Base-by-base conservation (phyloP, 1,140 invertebrate genomes). In the Holcopasites calliopsidis region DNA sequence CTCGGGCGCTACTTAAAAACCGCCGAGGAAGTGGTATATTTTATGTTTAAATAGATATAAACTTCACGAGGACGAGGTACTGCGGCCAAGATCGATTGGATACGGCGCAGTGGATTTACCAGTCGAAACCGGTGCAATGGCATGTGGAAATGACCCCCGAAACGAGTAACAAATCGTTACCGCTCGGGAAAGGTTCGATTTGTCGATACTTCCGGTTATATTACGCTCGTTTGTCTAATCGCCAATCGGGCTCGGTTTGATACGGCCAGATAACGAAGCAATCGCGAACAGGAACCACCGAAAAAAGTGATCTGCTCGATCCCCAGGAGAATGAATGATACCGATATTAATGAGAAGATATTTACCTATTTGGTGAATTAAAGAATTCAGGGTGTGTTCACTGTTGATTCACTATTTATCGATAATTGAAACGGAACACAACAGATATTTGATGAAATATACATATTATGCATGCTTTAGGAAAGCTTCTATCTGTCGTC, bases 141-240 rank as follows among this genome's bases (percentile, higher is more conserved):
- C 35, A 8, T 8, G 21, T 21, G 18, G 33, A 62, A 71, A 62
- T 38, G 33, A 13, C 23, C 13, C 40, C 0, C 16, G 16, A 6
- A 49, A 49, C 40, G 16, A 13, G 40, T 26, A 35, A 33, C 55
- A 18, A 49, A 60, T 70, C 26, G 52, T 0, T 3, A 16, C 2
- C 28, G 3, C 21, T 54, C 10, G 26, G 28, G 65, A 73, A 54
- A 26, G 61, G 60, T 44, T 13, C 70, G 21, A 52, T 64, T 73
- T 54, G 60, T 64, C 70, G 70, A 13, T 52, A 38, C 54, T 38
- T 38, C 44, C 38, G 33, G 16, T 3, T 71, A 23, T 62, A 71
- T 62, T 62, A 28, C 57, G 11, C 57, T 71, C 69, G 69, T 71
- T 71, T 50, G 58, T 71, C 58, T 71, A 71, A 71, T 71, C 69